phyloP scores from a whole-genome alignment of 2,888 invertebrate genomes.

The Brenthis ino region DNA sequence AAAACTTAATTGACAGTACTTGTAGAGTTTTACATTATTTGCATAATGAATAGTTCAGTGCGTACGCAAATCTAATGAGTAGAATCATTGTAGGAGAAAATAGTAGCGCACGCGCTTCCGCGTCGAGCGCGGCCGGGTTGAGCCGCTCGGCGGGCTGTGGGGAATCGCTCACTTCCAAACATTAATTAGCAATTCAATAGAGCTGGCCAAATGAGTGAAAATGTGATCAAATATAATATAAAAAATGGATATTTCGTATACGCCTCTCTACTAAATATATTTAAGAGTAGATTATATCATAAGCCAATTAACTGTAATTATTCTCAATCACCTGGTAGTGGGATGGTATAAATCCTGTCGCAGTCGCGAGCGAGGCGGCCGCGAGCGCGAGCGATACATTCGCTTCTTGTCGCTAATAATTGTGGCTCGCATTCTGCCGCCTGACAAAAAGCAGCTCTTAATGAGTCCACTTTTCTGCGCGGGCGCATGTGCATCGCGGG shows the following conservation, averaged over 20 bases:
- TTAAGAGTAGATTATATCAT: no score
- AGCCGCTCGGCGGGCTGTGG: no score
- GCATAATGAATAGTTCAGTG: constrained; percentile 26
- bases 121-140: neutral
- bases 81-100: constrained; percentile 21
- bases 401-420: constrained; percentile 12
- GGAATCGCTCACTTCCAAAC: no score
- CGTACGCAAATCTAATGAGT: constrained; percentile 30
- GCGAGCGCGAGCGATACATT: constrained; percentile 8
- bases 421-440: constrained; percentile 1
- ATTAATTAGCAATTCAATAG: no score
- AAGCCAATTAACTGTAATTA: no score
- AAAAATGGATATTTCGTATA: no score
- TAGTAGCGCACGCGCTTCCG: constrained; percentile 15
- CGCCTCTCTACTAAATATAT: no score
- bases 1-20: constrained; percentile 23
- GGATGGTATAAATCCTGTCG: no score
- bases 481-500: neutral
- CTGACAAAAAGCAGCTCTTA: constrained; percentile 10
- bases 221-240: no score
- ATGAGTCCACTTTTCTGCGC: constrained; percentile 4
- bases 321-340: no score
- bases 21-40: constrained; percentile 20
- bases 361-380: neutral
- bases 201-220: no score